phyloP scores from a whole-genome alignment of 35 echinoderm and acorn worm genomes.

The Hemicentrotus pulcherrimus region DNA sequence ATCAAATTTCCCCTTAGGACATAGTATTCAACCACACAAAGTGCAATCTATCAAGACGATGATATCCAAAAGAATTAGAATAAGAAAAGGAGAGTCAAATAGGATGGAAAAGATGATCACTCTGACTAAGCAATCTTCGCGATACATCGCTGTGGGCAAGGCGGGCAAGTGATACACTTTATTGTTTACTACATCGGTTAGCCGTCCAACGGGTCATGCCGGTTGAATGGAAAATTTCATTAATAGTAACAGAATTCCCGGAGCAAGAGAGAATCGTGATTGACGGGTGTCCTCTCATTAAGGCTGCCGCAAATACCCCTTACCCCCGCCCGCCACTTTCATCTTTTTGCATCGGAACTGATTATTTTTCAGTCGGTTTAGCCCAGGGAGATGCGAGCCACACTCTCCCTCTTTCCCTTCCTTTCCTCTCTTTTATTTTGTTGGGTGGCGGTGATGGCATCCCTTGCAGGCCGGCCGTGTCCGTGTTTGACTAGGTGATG shows the following conservation, averaged over 20 bases:
- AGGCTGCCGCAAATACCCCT: slow-evolving; percentile 15
- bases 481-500: slow-evolving; percentile 7
- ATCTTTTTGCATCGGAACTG: slow-evolving; percentile 17
- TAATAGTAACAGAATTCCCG: slow-evolving; percentile 31
- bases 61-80: slow-evolving; percentile 4
- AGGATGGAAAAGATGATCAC: not conserved
- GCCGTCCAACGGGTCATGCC: not conserved
- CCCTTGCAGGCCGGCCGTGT: not conserved
- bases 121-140: not conserved
- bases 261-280: slow-evolving; percentile 12
- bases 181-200: slow-evolving; percentile 19
- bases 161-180: slow-evolving; percentile 8
- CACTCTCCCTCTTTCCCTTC: not conserved
- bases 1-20: not conserved
- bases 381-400: not conserved
- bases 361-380: slow-evolving; percentile 31
- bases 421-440: slow-evolving; percentile 4
- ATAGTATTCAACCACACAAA: not conserved
- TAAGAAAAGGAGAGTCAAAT: not conserved
- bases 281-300: not conserved
- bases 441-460: not conserved
- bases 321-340: not conserved
- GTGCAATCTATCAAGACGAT: not conserved
- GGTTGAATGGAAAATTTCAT: slow-evolving; percentile 34
- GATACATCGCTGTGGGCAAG: not conserved